Percentiles rank a stretch among this genome's conserved stretches.
phyloP scores from a whole-genome alignment of 2,888 invertebrate species.

The Marronus borbonicus region DNA sequence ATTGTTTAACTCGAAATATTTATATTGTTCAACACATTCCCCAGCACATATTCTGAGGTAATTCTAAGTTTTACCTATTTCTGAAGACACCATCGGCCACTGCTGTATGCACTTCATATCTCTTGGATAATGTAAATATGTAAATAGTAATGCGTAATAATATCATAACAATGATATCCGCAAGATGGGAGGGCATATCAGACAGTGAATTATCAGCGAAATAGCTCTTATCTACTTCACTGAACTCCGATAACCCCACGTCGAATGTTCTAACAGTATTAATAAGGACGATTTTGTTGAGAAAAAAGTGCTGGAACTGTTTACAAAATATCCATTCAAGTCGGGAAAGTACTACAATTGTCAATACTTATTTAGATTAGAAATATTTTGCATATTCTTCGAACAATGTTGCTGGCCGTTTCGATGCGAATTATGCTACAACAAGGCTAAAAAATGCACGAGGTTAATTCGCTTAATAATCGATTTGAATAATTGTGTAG shows the following conservation, averaged over 20 bases:
- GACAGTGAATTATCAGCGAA: conserved; percentile 17
- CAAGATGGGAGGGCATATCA: conserved; percentile 8
- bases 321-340: conserved; percentile 5
- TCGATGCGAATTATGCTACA: too few relatives aligned
- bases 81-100: too few relatives aligned
- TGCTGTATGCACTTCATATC: neutral
- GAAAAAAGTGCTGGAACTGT: neutral
- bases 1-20: too few relatives aligned
- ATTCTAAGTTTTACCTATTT: too few relatives aligned
- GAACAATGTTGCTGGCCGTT: too few relatives aligned
- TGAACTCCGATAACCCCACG: conserved; percentile 12
- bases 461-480: neutral
- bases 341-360: neutral
- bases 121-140: conserved; percentile 12
- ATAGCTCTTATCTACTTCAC: conserved; percentile 6
- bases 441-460: neutral
- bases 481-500: neutral
- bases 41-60: too few relatives aligned
- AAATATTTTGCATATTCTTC: too few relatives aligned
- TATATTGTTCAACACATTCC: too few relatives aligned
- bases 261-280: conserved; percentile 16
- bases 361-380: neutral
- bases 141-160: conserved; percentile 28
- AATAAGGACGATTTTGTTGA: neutral
- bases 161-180: conserved; percentile 24